phyloP scores from a whole-genome alignment of 2,888 invertebrate genomes.

The Agrilus biguttatus region DNA sequence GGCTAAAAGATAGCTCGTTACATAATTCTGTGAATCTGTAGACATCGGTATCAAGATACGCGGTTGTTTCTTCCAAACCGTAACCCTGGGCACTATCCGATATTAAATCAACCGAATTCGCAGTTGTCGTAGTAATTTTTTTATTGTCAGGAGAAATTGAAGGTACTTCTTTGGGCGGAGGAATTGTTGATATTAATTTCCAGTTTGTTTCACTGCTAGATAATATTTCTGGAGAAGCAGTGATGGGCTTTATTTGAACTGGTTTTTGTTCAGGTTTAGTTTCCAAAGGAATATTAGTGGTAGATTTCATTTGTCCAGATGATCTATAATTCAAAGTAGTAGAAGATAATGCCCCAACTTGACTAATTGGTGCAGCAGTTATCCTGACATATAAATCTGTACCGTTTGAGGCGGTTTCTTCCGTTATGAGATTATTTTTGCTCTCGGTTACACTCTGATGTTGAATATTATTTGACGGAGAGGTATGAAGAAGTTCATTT shows the following conservation, averaged over 20 bases:
- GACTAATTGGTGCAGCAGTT: no score
- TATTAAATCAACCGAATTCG: slow-evolving; percentile 34
- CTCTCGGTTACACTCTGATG: no score
- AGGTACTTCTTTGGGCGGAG: slow-evolving; percentile 27
- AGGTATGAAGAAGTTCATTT: no score
- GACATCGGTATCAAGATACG: slow-evolving; percentile 57
- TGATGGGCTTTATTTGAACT: slow-evolving; percentile 7
- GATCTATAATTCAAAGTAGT: no score
- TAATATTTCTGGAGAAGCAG: slow-evolving; percentile 8
- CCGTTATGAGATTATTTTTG: no score
- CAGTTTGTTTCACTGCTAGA: slow-evolving; percentile 24
- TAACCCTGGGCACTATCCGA: slow-evolving; percentile 43
- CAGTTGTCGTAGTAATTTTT: slow-evolving; percentile 14
- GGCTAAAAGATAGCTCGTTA: slow-evolving; percentile 72
- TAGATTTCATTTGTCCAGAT: slow-evolving; percentile 5
- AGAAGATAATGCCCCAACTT: no score
- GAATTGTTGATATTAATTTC: slow-evolving; percentile 43
- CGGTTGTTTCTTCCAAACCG: slow-evolving; percentile 64
- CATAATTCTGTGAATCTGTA: slow-evolving; percentile 65
- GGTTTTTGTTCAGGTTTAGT: slow-evolving; percentile 10
- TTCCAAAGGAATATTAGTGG: slow-evolving; percentile 8
- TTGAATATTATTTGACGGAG: no score
- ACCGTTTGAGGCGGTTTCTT: no score
- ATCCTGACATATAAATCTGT: no score
- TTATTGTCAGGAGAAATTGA: slow-evolving; percentile 5